phyloP scores from a whole-genome alignment of 1,140 invertebrate genomes.

The Nomia melanderi region DNA sequence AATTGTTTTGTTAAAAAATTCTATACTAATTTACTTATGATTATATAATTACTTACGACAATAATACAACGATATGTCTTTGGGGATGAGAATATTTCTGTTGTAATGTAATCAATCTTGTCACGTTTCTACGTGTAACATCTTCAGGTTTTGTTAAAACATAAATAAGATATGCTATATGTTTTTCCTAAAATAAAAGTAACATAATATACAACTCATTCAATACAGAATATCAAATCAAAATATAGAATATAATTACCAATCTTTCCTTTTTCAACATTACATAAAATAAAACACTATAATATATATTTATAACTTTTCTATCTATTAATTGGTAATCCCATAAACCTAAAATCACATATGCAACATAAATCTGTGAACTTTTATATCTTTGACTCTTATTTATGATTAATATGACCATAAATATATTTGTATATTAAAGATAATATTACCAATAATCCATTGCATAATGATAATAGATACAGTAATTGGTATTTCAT shows the following conservation, averaged over 20 bases:
- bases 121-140: constrained; percentile 74
- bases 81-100: constrained; percentile 54
- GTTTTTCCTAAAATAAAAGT: constrained; percentile 59
- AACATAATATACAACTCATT: background rate
- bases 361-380: background rate
- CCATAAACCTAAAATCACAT: constrained; percentile 67
- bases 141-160: constrained; percentile 76
- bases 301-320: constrained; percentile 71
- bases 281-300: constrained; percentile 70
- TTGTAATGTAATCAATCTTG: constrained; percentile 64
- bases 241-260: constrained; percentile 58
- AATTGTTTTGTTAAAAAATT: constrained; percentile 18
- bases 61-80: constrained; percentile 71
- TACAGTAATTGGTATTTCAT: constrained; percentile 61
- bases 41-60: constrained; percentile 68
- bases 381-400: background rate
- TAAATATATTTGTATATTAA: constrained; percentile 7
- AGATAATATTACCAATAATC: constrained; percentile 68
- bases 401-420: background rate
- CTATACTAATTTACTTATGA: background rate
- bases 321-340: constrained; percentile 71
- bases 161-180: constrained; percentile 73
- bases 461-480: constrained; percentile 67
- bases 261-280: constrained; percentile 69
- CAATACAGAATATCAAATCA: background rate